These are phyloP conservation scores for Paguma larvata DNA, from an alignment of 2,797 vertebrate genomes.

Conservation along the genomic window DNA sequence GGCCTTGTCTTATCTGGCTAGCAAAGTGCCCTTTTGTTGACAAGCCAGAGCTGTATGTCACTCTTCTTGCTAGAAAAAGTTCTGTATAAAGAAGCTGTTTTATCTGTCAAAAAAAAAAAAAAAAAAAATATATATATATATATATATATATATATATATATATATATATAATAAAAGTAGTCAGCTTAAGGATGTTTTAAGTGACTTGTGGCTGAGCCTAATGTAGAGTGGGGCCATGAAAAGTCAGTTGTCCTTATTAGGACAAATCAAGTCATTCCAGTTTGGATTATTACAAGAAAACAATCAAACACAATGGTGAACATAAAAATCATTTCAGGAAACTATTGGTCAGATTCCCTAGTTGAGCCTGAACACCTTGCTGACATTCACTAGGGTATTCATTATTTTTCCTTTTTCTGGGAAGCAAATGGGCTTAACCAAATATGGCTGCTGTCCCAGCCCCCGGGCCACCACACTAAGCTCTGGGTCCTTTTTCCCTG, in stretches of 20 bases:
- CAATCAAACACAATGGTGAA: background rate
- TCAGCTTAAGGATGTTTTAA: background rate
- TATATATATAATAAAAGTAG: background rate
- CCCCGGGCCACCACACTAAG: background rate
- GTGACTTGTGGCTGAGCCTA: background rate
- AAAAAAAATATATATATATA: too few species aligned
- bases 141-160: too few species aligned
- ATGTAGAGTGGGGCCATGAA: background rate
- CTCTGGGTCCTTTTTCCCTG: background rate
- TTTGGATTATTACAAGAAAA: background rate
- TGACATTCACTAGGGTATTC: background rate
- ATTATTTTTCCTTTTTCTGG: background rate
- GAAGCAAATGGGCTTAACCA: background rate
- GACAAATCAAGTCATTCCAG: slow-evolving; percentile 21
- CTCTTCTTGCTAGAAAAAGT: background rate
- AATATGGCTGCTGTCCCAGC: background rate
- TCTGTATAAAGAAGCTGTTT: slow-evolving; percentile 13
- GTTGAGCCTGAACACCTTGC: background rate
- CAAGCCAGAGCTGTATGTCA: background rate
- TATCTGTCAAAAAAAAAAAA: background rate
- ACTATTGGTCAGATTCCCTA: background rate
- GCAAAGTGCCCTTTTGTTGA: background rate
- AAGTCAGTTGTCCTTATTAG: background rate
- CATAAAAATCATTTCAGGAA: background rate
- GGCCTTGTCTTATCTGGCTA: background rate